Percentiles rank a stretch among this genome's conserved stretches.
Conservation (phyloP, 1,140 invertebrate species). For the Hypothenemus hampei region DNA sequence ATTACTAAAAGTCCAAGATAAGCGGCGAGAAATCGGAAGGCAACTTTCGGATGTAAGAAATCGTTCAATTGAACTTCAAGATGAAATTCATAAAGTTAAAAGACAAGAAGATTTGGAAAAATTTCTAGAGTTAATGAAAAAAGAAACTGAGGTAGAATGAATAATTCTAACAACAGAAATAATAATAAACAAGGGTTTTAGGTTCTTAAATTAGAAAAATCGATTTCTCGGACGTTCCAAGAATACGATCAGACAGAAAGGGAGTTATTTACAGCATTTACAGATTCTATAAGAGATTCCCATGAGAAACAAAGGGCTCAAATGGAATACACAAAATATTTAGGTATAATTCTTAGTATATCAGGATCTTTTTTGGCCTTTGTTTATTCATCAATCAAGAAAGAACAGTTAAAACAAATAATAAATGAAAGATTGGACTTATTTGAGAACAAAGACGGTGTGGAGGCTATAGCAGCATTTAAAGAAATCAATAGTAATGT, state of each 20-base stretch:
- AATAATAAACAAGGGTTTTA: too few relatives aligned
- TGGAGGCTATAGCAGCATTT: too few relatives aligned
- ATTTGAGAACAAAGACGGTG: too few relatives aligned
- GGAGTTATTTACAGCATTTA: slow-evolving; percentile 59
- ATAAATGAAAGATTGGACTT: slow-evolving; percentile 36
- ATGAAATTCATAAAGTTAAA: slow-evolving; percentile 41
- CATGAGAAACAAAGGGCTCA: slow-evolving; percentile 68
- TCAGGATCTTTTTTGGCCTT: slow-evolving; percentile 56
- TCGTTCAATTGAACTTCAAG: slow-evolving; percentile 40
- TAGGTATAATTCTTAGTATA: slow-evolving; percentile 65
- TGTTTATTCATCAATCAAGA: slow-evolving; percentile 37
- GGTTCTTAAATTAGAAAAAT: slow-evolving; percentile 38
- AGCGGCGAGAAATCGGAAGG: slow-evolving; percentile 36
- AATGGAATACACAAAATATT: slow-evolving; percentile 68
- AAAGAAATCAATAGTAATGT: too few relatives aligned
- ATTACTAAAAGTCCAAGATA: slow-evolving; percentile 38
- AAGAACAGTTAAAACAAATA: slow-evolving; percentile 40
- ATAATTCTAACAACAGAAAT: background rate
- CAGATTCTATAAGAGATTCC: slow-evolving; percentile 59
- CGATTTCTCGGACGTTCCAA: slow-evolving; percentile 33
- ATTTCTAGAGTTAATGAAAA: slow-evolving; percentile 40
- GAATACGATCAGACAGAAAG: slow-evolving; percentile 53
- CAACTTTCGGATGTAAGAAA: slow-evolving; percentile 35
- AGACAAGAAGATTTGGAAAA: slow-evolving; percentile 38
- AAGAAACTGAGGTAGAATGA: slow-evolving; percentile 38